Base-by-base conservation (phyloP, 2,797 vertebrate genomes). In the Chlorospingus semifuscus region DNA sequence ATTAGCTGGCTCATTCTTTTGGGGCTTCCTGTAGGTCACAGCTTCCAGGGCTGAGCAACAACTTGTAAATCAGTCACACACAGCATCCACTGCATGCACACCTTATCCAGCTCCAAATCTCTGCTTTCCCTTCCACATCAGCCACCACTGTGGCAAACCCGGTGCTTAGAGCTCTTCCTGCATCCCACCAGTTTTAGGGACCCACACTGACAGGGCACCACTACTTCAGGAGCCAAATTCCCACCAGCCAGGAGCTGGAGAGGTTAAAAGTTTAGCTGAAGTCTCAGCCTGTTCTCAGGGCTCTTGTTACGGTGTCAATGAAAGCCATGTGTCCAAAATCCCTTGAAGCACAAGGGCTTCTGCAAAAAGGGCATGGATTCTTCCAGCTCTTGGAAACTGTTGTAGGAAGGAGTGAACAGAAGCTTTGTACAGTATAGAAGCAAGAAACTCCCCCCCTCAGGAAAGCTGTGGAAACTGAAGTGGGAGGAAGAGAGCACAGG, bases 21-120 rank as follows among this genome's bases (percentile, higher is more conserved):
- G 26, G 56, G 42, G 42, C n/a, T 96, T 96, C 93, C 95, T 95
- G 95, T 93, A 93, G 79, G 91, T 94, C 95, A 96, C 91, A 80
- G 83, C 59, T 84, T 59, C 69, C 84, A 83, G 82, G 64, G 61
- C 79, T 55, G 79, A 95, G 84, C 89, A 89, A 72, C 78, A 60
- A 53, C 49, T 87, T 86, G 18, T 36, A 78, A 96, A 94, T 70
- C 56, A 50, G 53, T 57, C 82, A 57, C 5, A 42, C 41, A 19
- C 14, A 60, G 53, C 37, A 71, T 36, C 57, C 7, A 16, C 66
- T 82, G 53, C 68, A 63, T 0, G 6, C 29, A 39, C 24, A 20
- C 21, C 79, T 96, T 71, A 71, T 12, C 84, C 68, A 46, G 14
- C 78, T 42, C 64, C 15, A 46, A 11, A 91, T 87, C 87, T 80